Evolutionary conservation across 2,797 vertebrate genomes (phyloP).

Genomic region (Cryptoblepharus egeriae): DNA sequence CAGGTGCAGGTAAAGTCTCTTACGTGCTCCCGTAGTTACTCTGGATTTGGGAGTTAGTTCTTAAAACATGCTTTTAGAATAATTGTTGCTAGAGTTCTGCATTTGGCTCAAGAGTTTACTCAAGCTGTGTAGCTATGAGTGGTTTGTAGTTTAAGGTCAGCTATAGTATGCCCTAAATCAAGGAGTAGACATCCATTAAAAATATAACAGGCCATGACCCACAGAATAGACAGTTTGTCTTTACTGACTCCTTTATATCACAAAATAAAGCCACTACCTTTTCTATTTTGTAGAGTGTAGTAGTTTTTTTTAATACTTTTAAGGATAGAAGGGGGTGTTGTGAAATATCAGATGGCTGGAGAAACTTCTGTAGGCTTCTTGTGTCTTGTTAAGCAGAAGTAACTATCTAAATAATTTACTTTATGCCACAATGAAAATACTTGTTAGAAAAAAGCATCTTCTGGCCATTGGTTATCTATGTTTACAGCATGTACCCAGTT

Average conservation of each 20-base stretch:
- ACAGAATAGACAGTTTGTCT: background rate
- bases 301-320: background rate
- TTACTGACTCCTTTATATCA: accelerated
- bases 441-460: constrained; percentile 44
- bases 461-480: constrained; percentile 24
- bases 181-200: background rate
- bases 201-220: constrained; percentile 5
- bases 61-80: no score
- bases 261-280: background rate
- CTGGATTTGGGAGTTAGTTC: no score
- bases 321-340: background rate
- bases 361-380: constrained; percentile 26
- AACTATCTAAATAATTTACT: constrained; percentile 44
- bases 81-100: no score
- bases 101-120: no score
- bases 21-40: no score
- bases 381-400: constrained; percentile 12
- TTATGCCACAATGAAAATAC: constrained; percentile 31
- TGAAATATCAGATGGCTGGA: constrained; percentile 1
- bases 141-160: no score
- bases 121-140: no score
- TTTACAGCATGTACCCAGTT: constrained; percentile 2
- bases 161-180: no score
- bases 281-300: background rate
- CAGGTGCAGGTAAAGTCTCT: no score